Evolutionary conservation across 2,888 invertebrate species (phyloP).

Genomic region (Caenorhabditis angaria): DNA sequence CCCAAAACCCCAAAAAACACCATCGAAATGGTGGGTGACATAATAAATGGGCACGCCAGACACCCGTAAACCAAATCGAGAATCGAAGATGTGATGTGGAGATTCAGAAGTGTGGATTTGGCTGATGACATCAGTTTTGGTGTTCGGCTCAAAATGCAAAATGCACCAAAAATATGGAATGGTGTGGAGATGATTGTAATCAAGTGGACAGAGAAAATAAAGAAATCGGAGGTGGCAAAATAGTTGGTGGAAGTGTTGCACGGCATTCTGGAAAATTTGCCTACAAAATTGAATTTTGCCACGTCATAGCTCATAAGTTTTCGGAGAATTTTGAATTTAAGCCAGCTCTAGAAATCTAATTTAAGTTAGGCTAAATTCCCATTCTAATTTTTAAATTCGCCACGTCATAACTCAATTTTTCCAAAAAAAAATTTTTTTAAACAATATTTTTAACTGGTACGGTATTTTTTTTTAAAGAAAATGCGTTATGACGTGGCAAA

Average conservation of each 20-base stretch:
- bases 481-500: too few relatives aligned
- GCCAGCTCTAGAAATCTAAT: too few relatives aligned
- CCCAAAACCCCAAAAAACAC: background rate
- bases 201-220: conserved; percentile 8
- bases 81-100: conserved; percentile 10
- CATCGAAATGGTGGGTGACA: background rate
- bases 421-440: too few relatives aligned
- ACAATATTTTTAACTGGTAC: too few relatives aligned
- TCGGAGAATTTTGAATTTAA: too few relatives aligned
- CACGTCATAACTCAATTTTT: too few relatives aligned
- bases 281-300: background rate
- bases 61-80: conserved; percentile 10
- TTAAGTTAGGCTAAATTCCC: too few relatives aligned
- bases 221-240: conserved; percentile 6
- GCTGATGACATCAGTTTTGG: background rate
- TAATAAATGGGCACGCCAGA: conserved; percentile 5
- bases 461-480: too few relatives aligned
- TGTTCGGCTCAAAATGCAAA: background rate
- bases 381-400: too few relatives aligned
- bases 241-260: background rate
- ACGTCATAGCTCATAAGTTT: too few relatives aligned
- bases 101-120: background rate
- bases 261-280: conserved; percentile 1
- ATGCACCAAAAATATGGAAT: background rate
- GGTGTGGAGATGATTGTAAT: conserved; percentile 4